These are phyloP conservation scores for Subanguina moxae DNA, from an alignment of 1,140 invertebrate species.

Conservation along the genomic window DNA sequence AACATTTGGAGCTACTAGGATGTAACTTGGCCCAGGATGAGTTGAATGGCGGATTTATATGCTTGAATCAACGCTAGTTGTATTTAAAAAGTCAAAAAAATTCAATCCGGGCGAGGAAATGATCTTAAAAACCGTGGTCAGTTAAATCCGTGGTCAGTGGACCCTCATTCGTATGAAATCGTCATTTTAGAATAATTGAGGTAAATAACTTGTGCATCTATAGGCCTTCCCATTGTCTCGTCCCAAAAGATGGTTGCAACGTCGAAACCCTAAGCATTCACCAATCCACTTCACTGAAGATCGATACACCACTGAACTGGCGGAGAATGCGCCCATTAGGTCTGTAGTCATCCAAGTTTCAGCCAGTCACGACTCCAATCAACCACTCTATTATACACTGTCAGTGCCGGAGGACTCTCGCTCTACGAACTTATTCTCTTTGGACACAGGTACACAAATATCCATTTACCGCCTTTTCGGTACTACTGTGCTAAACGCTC, in stretches of 20 bases:
- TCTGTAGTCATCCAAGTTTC: slow-evolving; percentile 57
- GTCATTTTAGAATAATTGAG: background rate
- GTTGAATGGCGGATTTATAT: no score
- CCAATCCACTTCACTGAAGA: slow-evolving; percentile 54
- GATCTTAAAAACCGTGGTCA: no score
- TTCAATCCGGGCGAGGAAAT: no score
- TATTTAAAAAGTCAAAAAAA: no score
- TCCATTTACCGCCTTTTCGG: no score
- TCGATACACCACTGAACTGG: slow-evolving; percentile 60
- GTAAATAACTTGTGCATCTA: background rate
- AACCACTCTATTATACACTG: slow-evolving; percentile 56
- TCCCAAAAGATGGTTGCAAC: slow-evolving; percentile 46
- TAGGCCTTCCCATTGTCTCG: slow-evolving; percentile 17
- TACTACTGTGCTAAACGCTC: no score
- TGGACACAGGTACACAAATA: slow-evolving; percentile 37
- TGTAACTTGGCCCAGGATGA: no score
- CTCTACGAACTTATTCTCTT: slow-evolving; percentile 47
- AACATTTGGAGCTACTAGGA: no score
- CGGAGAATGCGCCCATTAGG: slow-evolving; percentile 59
- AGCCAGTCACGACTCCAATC: slow-evolving; percentile 52
- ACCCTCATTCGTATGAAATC: slow-evolving; percentile 8
- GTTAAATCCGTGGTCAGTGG: background rate
- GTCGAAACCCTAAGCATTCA: slow-evolving; percentile 52
- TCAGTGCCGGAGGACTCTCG: slow-evolving; percentile 52
- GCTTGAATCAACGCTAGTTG: background rate